Percentiles rank a stretch among this genome's conserved stretches.
phyloP scores from a whole-genome alignment of 2,113 vertebrate genomes.

The Cyprinodon variegatus region DNA sequence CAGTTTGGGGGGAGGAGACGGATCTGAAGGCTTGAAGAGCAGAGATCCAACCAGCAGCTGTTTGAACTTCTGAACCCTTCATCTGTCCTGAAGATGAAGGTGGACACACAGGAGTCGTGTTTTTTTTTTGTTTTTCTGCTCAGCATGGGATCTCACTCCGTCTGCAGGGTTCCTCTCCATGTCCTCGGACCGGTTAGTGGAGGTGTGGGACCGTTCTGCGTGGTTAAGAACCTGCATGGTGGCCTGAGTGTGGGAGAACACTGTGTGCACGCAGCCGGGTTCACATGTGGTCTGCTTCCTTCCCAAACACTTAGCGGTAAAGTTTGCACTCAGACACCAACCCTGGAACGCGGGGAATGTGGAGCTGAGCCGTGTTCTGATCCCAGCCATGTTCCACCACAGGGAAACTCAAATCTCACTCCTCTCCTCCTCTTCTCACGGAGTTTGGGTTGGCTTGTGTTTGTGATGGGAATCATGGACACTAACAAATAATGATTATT shows the following conservation, averaged over 20 bases:
- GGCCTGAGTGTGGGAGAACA: neutral
- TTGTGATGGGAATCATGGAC: too few species aligned
- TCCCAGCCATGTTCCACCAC: slow-evolving; percentile 23
- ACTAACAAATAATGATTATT: too few species aligned
- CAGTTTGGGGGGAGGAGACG: slow-evolving; percentile 21
- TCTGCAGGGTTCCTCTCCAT: too few species aligned
- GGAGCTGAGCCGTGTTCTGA: slow-evolving; percentile 18
- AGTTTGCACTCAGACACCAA: neutral
- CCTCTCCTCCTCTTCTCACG: slow-evolving; percentile 9
- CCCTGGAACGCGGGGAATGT: neutral
- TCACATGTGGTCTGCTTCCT: neutral
- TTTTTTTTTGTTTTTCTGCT: neutral
- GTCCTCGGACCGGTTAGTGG: neutral
- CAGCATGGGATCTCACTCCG: too few species aligned
- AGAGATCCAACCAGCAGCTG: neutral
- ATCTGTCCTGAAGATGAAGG: too few species aligned
- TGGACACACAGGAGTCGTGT: too few species aligned
- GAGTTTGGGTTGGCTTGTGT: too few species aligned
- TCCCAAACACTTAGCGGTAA: slow-evolving; percentile 9
- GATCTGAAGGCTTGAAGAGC: neutral
- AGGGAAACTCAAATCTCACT: slow-evolving; percentile 50
- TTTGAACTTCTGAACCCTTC: too few species aligned
- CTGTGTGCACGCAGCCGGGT: neutral
- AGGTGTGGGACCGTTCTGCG: neutral
- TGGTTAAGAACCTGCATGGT: neutral